Evolutionary conservation across 2,888 invertebrate species (phyloP).

Genomic region (Pyrgus malvae): DNA sequence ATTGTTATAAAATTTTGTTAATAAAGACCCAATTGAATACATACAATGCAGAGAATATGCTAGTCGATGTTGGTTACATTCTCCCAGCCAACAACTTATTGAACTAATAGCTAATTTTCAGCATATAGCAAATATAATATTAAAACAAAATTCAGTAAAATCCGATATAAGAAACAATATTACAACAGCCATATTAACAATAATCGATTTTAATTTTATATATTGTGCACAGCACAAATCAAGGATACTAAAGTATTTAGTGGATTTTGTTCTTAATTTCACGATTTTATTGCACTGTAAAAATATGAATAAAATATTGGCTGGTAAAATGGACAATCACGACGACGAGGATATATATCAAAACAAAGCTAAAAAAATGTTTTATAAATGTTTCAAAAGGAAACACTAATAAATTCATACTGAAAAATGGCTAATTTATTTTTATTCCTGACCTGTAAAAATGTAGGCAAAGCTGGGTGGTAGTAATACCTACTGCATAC

Average conservation of each 20-base stretch:
- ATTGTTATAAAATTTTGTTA: no score
- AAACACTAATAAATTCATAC: no score
- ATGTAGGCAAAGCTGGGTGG: no score
- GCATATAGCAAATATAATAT: background rate
- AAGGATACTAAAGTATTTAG: slow-evolving; percentile 1
- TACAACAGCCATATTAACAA: background rate
- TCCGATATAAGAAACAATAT: background rate
- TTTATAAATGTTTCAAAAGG: no score
- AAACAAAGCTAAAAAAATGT: no score
- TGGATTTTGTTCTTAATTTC: background rate
- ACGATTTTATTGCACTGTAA: background rate
- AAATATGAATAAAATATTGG: background rate
- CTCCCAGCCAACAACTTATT: background rate
- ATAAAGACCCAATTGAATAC: no score
- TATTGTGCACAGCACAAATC: background rate
- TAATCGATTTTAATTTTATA: background rate
- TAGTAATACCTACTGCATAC: no score
- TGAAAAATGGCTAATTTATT: no score
- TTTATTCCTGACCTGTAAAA: no score
- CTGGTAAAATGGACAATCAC: background rate
- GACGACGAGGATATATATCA: background rate
- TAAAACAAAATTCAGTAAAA: background rate
- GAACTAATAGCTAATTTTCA: background rate
- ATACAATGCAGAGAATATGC: no score
- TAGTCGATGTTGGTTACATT: background rate